phyloP scores from a whole-genome alignment of 2,888 invertebrate genomes.

The Eupithecia centaureata region DNA sequence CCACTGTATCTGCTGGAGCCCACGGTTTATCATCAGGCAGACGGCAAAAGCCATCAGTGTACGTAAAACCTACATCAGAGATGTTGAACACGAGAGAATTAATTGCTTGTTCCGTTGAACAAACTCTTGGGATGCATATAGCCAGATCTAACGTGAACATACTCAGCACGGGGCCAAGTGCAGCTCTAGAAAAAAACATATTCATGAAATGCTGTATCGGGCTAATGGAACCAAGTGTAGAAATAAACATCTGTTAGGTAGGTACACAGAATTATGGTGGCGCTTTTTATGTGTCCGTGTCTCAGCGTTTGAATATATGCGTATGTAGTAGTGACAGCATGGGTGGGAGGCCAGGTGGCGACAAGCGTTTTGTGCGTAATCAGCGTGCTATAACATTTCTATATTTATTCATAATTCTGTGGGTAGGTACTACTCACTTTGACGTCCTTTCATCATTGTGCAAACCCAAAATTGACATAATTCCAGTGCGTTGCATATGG shows the following conservation, averaged over 20 bases:
- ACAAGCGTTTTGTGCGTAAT: too few species aligned
- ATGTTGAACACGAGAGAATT: slow-evolving; percentile 41
- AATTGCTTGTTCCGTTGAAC: slow-evolving; percentile 47
- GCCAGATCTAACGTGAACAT: slow-evolving; percentile 37
- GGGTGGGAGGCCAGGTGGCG: too few species aligned
- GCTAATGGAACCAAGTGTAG: too few species aligned
- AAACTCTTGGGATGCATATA: slow-evolving; percentile 53
- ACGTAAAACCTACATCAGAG: slow-evolving; percentile 47
- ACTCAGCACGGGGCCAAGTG: slow-evolving; percentile 20
- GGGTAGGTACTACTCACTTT: too few species aligned
- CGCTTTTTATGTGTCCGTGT: too few species aligned
- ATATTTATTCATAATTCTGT: too few species aligned
- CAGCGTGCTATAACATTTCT: too few species aligned
- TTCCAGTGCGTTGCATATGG: slow-evolving; percentile 4
- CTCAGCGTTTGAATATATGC: too few species aligned
- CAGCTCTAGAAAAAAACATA: background rate
- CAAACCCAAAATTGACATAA: slow-evolving; percentile 8
- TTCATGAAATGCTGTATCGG: background rate
- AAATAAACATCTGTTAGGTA: too few species aligned
- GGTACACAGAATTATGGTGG: too few species aligned
- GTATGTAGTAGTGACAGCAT: too few species aligned
- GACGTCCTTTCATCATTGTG: background rate
- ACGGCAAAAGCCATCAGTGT: slow-evolving; percentile 47
- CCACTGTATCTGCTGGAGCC: slow-evolving; percentile 48
- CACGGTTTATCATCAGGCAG: slow-evolving; percentile 52